Conservation (phyloP, 2,113 vertebrate species). For the Dolichotis patagonum region DNA sequence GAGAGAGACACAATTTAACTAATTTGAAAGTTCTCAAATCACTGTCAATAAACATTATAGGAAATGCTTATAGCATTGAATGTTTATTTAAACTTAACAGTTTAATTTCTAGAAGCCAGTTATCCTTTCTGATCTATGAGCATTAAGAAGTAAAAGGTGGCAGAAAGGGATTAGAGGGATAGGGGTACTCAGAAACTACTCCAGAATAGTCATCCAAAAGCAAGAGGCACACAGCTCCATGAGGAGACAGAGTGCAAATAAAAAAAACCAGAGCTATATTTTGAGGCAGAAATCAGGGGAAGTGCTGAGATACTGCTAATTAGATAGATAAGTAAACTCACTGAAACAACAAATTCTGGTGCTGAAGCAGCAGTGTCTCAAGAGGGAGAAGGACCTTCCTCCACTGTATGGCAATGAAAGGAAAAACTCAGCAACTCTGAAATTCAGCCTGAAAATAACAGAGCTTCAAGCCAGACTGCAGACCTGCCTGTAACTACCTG, state of each 20-base stretch:
- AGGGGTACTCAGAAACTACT: background rate
- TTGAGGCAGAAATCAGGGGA: background rate
- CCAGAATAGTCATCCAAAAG: background rate
- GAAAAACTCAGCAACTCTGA: background rate
- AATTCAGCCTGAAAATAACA: background rate
- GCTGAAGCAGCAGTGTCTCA: background rate
- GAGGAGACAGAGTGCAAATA: background rate
- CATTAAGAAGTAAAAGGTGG: background rate
- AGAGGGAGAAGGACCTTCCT: background rate
- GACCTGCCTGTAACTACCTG: background rate
- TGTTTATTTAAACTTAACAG: background rate
- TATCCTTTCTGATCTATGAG: background rate
- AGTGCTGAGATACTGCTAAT: background rate
- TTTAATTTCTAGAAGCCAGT: slow-evolving; percentile 14
- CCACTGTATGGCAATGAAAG: background rate
- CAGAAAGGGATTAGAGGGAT: background rate
- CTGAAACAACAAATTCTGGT: background rate
- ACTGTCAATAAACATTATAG: background rate
- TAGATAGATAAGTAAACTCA: background rate
- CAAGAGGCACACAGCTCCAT: background rate
- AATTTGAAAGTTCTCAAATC: background rate
- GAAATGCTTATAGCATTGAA: background rate
- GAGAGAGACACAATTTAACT: background rate
- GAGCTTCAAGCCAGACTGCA: background rate
- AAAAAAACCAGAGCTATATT: background rate